These are phyloP conservation scores for Empis livida DNA, from an alignment of 2,888 invertebrate species.

Conservation along the genomic window DNA sequence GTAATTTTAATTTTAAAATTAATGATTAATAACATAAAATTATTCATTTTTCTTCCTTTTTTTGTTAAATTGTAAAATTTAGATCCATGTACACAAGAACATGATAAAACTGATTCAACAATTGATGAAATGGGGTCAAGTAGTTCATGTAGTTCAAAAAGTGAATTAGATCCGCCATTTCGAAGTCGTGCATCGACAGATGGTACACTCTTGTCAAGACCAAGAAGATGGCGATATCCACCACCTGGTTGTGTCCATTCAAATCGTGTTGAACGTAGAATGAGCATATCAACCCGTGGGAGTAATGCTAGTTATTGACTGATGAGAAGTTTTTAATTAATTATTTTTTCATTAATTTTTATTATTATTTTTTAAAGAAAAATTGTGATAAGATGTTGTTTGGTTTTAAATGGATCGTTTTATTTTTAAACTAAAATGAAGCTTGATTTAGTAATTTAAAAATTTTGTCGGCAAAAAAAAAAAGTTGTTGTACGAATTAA, in stretches of 20 bases:
- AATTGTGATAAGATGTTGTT: too few species aligned
- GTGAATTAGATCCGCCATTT: slow-evolving; percentile 42
- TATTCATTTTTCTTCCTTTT: not conserved
- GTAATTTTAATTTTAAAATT: slow-evolving; percentile 13
- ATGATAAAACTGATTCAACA: slow-evolving; percentile 46
- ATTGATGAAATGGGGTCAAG: slow-evolving; percentile 34
- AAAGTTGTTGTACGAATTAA: too few species aligned
- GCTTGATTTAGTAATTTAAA: too few species aligned
- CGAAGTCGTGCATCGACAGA: slow-evolving; percentile 65
- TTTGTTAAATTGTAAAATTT: slow-evolving; percentile 2
- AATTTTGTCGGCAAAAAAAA: too few species aligned
- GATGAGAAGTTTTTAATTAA: not conserved
- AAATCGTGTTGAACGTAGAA: slow-evolving; percentile 47
- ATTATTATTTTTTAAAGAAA: too few species aligned
- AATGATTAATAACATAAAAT: not conserved
- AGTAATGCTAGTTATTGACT: slow-evolving; percentile 33
- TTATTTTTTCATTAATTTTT: too few species aligned
- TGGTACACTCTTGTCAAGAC: slow-evolving; percentile 46
- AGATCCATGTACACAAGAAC: slow-evolving; percentile 46
- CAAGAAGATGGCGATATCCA: slow-evolving; percentile 45
- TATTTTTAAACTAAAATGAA: too few species aligned
- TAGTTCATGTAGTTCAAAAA: slow-evolving; percentile 35
- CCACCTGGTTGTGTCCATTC: slow-evolving; percentile 38
- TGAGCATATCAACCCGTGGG: slow-evolving; percentile 61
- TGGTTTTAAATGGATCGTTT: too few species aligned